A percentile compares a stretch with the other conserved stretches of the same genome.
These are phyloP conservation scores for Rhodeus uyekii DNA, from an alignment of 2,797 vertebrate genomes.

Conservation along the genomic window DNA sequence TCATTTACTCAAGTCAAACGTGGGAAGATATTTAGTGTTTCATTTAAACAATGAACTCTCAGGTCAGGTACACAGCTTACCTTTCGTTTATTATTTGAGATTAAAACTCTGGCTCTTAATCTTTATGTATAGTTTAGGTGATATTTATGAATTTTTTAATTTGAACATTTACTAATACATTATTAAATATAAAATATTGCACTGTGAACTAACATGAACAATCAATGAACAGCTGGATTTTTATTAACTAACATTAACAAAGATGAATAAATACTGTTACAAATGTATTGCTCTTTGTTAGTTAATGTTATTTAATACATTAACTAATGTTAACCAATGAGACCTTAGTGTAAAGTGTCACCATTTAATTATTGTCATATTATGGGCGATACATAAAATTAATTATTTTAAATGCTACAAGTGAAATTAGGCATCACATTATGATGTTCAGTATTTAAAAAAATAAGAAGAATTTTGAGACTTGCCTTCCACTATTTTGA, in stretches of 20 bases:
- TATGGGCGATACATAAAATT: background rate
- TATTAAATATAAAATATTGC: no score
- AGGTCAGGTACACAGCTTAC: background rate
- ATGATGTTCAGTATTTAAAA: background rate
- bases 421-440: background rate
- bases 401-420: background rate
- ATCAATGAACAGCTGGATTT: no score
- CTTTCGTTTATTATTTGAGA: background rate
- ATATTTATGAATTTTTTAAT: background rate
- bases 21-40: background rate
- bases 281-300: no score
- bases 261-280: no score
- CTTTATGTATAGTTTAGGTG: background rate
- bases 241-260: no score
- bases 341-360: no score
- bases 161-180: no score
- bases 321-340: no score
- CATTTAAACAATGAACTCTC: background rate
- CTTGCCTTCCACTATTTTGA: no score
- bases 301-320: no score
- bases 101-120: background rate
- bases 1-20: background rate
- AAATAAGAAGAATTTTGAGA: background rate
- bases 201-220: no score
- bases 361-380: background rate